Evolutionary conservation across 2,113 vertebrate genomes (phyloP), one percentile per base, ranked within the genome.

Genomic region (Aptenodytes forsteri): DNA sequence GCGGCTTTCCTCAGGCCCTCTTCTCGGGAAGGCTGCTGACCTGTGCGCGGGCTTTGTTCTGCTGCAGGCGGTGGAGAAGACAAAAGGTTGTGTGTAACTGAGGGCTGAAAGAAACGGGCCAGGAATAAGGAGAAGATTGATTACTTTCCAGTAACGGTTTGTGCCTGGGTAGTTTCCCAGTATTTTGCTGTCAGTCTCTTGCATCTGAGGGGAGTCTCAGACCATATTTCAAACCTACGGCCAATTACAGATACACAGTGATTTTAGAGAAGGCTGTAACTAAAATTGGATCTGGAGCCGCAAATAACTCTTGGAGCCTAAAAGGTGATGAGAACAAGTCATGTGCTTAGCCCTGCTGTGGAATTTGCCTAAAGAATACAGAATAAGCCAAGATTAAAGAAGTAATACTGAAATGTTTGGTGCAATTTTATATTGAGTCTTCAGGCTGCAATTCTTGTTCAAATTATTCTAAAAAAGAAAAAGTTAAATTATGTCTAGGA

Each of bases 71-170:
- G 27, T 20, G 38, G 54, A 38, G 54, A 73, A 89, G 89, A 95
- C 94, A 96, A 97, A 97, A 97, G 84, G 26, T 76, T 73, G 38
- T 70, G 70, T 97, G 76, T 95, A 83, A 92, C 65, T 7, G 15
- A 61, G 42, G 70, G 34, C 71, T 95, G 50, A 95, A 87, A 96
- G 83, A 70, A 96, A 29, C 1, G 10, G 67, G 67, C 91, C 49
- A 40, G 84, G 40, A 89, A 47, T 52, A 95, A 88, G 89, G 81
- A 67, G 46, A 83, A 92, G 91, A 96, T 96, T 96, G 87, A 94
- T 96, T 96, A 79, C 52, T 19, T 81, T 93, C 76, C 54, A 86
- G 55, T 93, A 90, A 59, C 1, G 4, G 61, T 96, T 80, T 79
- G 62, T 85, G 90, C 75, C 13, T 83, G 78, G 18, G 54, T 70